phyloP scores from a whole-genome alignment of 2,113 vertebrate genomes.

The Neolamprologus kungweensis region DNA sequence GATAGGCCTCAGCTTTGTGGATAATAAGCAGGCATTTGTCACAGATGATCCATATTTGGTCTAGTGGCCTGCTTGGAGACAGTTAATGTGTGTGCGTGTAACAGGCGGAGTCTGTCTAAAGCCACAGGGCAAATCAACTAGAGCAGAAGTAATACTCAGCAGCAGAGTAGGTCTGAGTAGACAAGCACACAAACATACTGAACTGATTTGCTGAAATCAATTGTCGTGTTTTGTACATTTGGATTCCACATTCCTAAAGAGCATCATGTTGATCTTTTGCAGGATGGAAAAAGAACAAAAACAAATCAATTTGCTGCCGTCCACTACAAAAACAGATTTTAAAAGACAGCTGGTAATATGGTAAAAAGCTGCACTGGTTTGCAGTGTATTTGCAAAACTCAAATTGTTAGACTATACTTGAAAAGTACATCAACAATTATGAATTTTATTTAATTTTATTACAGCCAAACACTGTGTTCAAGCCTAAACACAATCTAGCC shows the following conservation, averaged over 20 bases:
- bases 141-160: constrained; percentile 54
- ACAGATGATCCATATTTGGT: constrained; percentile 1
- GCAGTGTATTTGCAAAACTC: background rate
- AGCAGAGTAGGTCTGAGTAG: constrained; percentile 1
- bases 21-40: background rate
- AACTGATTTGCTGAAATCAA: background rate
- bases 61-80: background rate
- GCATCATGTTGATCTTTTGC: background rate
- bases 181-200: background rate
- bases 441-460: background rate
- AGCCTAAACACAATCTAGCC: background rate
- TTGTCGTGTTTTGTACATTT: background rate
- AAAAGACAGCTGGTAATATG: background rate
- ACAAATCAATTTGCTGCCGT: background rate
- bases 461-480: background rate
- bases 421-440: background rate
- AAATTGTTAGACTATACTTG: background rate
- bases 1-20: background rate
- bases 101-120: constrained; percentile 10
- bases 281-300: background rate
- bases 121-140: constrained; percentile 51
- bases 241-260: background rate
- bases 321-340: background rate
- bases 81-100: background rate
- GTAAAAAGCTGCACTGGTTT: background rate